phyloP scores from a whole-genome alignment of 2,113 vertebrate genomes.

The Percopsis transmontana region DNA sequence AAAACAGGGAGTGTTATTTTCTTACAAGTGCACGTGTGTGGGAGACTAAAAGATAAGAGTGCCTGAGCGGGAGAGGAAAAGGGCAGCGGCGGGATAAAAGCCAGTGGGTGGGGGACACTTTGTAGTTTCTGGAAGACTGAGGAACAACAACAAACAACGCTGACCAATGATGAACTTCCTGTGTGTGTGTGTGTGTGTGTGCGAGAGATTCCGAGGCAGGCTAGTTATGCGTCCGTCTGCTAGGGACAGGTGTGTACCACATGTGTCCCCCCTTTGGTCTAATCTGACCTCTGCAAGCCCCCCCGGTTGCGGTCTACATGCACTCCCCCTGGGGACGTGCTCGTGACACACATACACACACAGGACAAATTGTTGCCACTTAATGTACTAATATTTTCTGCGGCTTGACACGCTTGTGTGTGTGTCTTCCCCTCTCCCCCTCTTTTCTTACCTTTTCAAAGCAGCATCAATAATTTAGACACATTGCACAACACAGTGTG shows the following conservation, averaged over 20 bases:
- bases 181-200: constrained; percentile 8
- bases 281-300: constrained; percentile 31
- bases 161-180: not conserved
- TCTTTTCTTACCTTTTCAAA: constrained; percentile 49
- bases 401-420: constrained; percentile 11
- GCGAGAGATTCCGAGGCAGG: constrained; percentile 6
- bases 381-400: constrained; percentile 2
- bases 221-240: not conserved
- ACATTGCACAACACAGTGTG: constrained; percentile 53
- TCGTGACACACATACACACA: constrained; percentile 6
- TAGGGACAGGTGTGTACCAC: constrained; percentile 58
- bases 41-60: constrained; percentile 6
- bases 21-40: constrained; percentile 5
- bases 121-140: constrained; percentile 40
- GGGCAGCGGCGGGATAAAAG: constrained; percentile 13
- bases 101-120: constrained; percentile 30
- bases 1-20: constrained; percentile 26
- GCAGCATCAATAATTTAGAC: constrained; percentile 71
- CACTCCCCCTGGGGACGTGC: constrained; percentile 15
- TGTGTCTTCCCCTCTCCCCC: constrained; percentile 8
- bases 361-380: not conserved
- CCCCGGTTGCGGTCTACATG: constrained; percentile 10
- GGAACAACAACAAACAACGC: constrained; percentile 35
- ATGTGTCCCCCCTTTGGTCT: constrained; percentile 39
- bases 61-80: constrained; percentile 25